phyloP scores from a whole-genome alignment of 1,140 invertebrate species.

The Pygmarrhopalites habei region DNA sequence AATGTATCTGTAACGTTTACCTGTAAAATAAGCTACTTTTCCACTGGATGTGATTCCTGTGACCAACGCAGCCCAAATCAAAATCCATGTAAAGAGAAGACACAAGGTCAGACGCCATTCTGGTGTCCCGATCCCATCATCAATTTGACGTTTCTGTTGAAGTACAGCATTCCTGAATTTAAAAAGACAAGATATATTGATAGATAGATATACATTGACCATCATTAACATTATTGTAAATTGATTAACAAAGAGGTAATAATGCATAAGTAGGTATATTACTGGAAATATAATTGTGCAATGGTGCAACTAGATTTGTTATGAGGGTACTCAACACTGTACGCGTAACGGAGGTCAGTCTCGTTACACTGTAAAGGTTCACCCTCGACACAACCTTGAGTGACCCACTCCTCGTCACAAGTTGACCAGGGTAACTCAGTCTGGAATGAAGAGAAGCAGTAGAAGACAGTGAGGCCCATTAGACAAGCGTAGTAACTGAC shows the following conservation, averaged over 20 bases:
- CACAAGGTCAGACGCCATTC: constrained; percentile 54
- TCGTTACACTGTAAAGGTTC: background rate
- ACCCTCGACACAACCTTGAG: background rate
- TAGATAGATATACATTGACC: constrained; percentile 40
- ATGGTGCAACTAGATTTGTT: background rate
- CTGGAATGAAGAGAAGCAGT: constrained; percentile 44
- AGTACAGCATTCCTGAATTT: constrained; percentile 58
- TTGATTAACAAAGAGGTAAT: background rate
- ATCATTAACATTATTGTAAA: background rate
- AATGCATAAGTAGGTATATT: background rate
- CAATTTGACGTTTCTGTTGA: constrained; percentile 58
- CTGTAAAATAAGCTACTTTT: constrained; percentile 54
- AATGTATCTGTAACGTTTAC: too few relatives aligned
- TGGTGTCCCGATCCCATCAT: constrained; percentile 58
- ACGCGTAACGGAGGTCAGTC: background rate
- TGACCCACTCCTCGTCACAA: constrained; percentile 41
- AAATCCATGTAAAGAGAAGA: constrained; percentile 65
- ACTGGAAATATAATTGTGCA: background rate
- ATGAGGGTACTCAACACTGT: background rate
- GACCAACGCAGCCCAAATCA: constrained; percentile 72
- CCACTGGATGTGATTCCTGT: constrained; percentile 70
- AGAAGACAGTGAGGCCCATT: constrained; percentile 45
- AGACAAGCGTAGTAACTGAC: constrained; percentile 45
- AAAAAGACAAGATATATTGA: constrained; percentile 31
- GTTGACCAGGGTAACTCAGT: constrained; percentile 41